Evolutionary conservation across 2,888 invertebrate species (phyloP).

Genomic region (Terebella lapidaria): DNA sequence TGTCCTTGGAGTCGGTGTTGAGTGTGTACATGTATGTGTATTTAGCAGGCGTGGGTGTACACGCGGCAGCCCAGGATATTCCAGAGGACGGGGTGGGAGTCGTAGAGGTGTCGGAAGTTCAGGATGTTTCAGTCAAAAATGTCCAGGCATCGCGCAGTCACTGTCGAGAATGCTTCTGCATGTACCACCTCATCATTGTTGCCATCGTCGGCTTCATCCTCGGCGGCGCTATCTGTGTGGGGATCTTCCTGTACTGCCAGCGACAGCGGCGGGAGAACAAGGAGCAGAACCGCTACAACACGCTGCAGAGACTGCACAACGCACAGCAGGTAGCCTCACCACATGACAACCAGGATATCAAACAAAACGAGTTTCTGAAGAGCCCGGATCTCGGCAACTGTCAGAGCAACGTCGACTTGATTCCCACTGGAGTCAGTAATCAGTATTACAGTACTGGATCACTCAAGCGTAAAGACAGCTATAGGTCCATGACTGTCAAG

Average conservation of each 20-base stretch:
- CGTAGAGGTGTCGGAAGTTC: neutral
- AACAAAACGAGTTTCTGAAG: no score
- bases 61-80: neutral
- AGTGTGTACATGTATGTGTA: neutral
- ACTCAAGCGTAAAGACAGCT: neutral
- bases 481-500: neutral
- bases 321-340: neutral
- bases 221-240: slow-evolving; percentile 11
- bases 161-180: neutral
- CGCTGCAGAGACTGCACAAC: slow-evolving; percentile 1
- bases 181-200: slow-evolving; percentile 15
- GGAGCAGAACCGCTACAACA: neutral
- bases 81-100: neutral
- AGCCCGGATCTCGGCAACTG: neutral
- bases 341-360: no score
- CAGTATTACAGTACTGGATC: neutral
- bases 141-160: neutral
- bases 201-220: slow-evolving; percentile 17
- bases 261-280: neutral
- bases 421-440: neutral
- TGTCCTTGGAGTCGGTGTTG: neutral
- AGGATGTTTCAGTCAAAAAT: neutral
- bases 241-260: slow-evolving; percentile 6
- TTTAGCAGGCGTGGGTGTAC: neutral
- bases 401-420: neutral